Evolutionary conservation across 2,888 invertebrate genomes (phyloP).

Genomic region (Apodemia hepburni): DNA sequence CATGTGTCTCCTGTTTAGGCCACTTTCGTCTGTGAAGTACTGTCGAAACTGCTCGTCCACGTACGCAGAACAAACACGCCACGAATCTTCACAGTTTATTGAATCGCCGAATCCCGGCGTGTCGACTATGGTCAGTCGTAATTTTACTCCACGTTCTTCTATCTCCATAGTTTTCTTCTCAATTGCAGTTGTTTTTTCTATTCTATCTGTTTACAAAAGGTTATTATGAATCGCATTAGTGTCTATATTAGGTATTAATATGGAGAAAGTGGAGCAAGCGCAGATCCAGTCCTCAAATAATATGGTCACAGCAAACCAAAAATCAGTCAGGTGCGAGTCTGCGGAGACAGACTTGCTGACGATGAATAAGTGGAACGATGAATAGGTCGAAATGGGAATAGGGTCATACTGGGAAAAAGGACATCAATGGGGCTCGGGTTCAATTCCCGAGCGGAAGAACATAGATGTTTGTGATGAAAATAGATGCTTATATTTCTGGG

Average conservation of each 20-base stretch:
- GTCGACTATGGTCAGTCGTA: constrained; percentile 95
- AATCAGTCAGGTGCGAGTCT: too few species aligned
- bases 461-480: too few species aligned
- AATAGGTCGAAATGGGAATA: too few species aligned
- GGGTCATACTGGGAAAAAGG: too few species aligned
- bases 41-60: constrained; percentile 94
- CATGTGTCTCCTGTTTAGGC: constrained; percentile 95
- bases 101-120: constrained; percentile 98
- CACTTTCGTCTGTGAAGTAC: constrained; percentile 95
- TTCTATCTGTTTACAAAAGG: constrained; percentile 65
- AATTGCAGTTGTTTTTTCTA: constrained; percentile 85
- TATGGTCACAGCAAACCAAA: too few species aligned
- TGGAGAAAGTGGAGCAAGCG: background rate
- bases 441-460: too few species aligned
- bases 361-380: too few species aligned
- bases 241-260: too few species aligned
- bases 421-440: too few species aligned
- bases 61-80: constrained; percentile 94
- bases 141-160: constrained; percentile 94
- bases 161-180: constrained; percentile 95
- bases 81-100: constrained; percentile 95
- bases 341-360: too few species aligned
- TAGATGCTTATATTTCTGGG: too few species aligned
- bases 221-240: background rate
- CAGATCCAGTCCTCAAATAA: too few species aligned